phyloP scores from a whole-genome alignment of 2,113 vertebrate species.

The Zosterops borbonicus region DNA sequence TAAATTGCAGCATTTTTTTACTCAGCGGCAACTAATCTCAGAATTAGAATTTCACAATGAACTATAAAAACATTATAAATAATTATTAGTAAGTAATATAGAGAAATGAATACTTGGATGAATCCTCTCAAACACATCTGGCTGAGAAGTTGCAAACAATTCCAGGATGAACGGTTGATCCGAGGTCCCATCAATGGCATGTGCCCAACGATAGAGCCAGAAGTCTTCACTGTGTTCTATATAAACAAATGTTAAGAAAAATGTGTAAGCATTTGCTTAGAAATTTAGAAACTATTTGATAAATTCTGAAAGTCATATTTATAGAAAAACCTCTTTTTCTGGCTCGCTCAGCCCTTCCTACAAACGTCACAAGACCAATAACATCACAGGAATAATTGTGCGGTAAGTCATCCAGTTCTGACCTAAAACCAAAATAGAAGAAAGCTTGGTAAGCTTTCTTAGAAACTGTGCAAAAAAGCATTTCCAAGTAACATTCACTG shows the following conservation, averaged over 20 bases:
- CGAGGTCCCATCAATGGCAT: slow-evolving; percentile 85
- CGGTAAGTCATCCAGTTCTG: slow-evolving; percentile 78
- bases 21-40: background rate
- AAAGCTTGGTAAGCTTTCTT: background rate
- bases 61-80: background rate
- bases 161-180: slow-evolving; percentile 86
- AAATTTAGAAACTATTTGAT: background rate
- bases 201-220: slow-evolving; percentile 91
- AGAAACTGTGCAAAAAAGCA: background rate
- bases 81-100: slow-evolving; percentile 13
- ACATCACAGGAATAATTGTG: slow-evolving; percentile 82
- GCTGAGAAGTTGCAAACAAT: slow-evolving; percentile 91
- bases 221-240: slow-evolving; percentile 83
- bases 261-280: background rate
- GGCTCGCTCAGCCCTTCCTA: slow-evolving; percentile 85
- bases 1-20: background rate
- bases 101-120: slow-evolving; percentile 80
- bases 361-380: slow-evolving; percentile 88
- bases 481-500: background rate
- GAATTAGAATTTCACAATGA: background rate
- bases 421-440: slow-evolving; percentile 72
- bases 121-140: slow-evolving; percentile 87
- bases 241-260: slow-evolving; percentile 46
- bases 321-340: slow-evolving; percentile 77
- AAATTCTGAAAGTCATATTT: background rate